Evolutionary conservation across 1,140 invertebrate genomes (phyloP).

Genomic region (Propsilocerus akamusi): DNA sequence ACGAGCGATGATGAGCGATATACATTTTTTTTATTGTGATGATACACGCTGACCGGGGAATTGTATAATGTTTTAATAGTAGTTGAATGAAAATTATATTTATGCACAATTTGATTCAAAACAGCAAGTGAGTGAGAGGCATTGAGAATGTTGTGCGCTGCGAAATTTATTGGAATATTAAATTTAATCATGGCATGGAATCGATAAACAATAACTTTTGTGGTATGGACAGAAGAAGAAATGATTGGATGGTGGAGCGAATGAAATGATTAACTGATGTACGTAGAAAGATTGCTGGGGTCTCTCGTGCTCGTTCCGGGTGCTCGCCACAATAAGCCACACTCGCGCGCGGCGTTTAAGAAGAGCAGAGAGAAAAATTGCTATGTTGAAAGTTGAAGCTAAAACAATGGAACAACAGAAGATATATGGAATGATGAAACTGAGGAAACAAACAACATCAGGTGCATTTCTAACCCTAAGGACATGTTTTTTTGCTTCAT

Average conservation of each 20-base stretch:
- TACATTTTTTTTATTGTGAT: no score
- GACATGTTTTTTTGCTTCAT: background rate
- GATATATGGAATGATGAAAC: constrained; percentile 7
- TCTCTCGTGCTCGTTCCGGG: background rate
- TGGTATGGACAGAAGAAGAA: background rate
- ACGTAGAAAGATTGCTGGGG: constrained; percentile 1
- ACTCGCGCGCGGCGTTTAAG: background rate
- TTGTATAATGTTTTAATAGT: no score
- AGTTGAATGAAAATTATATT: no score
- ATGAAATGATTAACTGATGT: background rate
- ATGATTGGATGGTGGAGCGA: background rate
- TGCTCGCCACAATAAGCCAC: background rate
- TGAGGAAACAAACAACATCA: constrained; percentile 6
- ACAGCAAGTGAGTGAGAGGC: no score
- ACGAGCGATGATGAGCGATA: no score
- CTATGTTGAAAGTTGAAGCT: background rate
- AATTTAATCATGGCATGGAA: background rate
- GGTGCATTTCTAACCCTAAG: constrained; percentile 6
- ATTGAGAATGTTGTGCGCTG: no score
- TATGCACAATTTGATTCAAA: no score
- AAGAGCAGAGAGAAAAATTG: background rate
- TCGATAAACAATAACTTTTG: background rate
- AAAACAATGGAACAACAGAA: background rate
- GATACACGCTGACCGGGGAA: no score
- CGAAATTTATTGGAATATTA: background rate